Percentiles rank a stretch among this genome's conserved stretches.
These are phyloP conservation scores for Probaryconus sp. DNA, from an alignment of 1,140 invertebrate species.

Conservation along the genomic window DNA sequence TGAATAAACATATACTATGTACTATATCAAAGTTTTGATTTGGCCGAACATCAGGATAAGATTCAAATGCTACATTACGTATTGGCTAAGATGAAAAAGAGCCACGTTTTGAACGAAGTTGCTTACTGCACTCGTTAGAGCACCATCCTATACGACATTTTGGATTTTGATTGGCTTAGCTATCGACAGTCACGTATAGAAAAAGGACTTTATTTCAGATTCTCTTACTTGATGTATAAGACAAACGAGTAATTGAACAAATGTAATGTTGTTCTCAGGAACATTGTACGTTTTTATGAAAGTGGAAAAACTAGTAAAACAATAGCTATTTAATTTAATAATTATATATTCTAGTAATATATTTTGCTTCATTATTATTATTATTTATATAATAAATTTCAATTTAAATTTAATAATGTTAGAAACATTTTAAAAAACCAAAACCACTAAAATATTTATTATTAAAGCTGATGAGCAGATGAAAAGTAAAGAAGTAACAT, in stretches of 20 bases:
- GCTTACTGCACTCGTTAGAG: slow-evolving; percentile 54
- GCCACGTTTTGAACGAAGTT: slow-evolving; percentile 47
- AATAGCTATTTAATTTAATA: too few species aligned
- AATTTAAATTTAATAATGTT: too few species aligned
- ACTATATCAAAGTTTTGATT: too few species aligned
- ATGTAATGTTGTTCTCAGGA: slow-evolving; percentile 5
- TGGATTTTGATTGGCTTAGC: slow-evolving; percentile 19
- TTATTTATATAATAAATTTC: too few species aligned
- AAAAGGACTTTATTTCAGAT: slow-evolving; percentile 11
- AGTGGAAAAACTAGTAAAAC: too few species aligned
- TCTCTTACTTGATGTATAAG: neutral
- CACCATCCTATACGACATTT: slow-evolving; percentile 22
- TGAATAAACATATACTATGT: too few species aligned
- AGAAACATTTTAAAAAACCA: too few species aligned
- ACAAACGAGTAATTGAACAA: slow-evolving; percentile 13
- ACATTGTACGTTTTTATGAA: slow-evolving; percentile 1
- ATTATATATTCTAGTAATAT: too few species aligned
- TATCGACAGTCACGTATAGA: slow-evolving; percentile 52
- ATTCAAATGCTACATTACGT: slow-evolving; percentile 9
- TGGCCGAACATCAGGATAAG: neutral
- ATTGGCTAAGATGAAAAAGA: slow-evolving; percentile 42
- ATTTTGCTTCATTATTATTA: too few species aligned
- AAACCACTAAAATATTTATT: too few species aligned
- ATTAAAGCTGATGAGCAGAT: too few species aligned
- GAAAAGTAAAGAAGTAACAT: neutral